Evolutionary conservation across 2,113 vertebrate genomes (phyloP), one percentile per base, ranked within the genome.

Genomic region (Benitochromis conjunctus): DNA sequence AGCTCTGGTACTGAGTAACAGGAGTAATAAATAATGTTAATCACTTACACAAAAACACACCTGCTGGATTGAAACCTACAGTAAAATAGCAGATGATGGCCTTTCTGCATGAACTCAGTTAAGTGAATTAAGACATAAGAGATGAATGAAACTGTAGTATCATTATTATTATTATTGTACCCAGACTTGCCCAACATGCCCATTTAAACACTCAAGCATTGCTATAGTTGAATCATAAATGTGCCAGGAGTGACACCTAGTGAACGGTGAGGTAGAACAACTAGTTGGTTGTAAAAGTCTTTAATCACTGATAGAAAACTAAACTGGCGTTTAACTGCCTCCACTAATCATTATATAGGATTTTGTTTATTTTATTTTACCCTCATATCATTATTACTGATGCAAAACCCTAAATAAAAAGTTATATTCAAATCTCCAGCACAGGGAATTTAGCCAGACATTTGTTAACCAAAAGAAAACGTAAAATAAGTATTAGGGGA

Each of bases 221-320:
- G 19, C 6, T 51, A 8, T 31, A 53, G 2, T 19, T 76, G 26
- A 53, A 76, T 29, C 5, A 74, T 38, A 21, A 7, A 18, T 60
- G 78, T 5, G 12, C 16, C 84, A 89, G 24, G 69, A 89, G 90
- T 85, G 95, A 92, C 94, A 93, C 77, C 93, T 89, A 88, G 92
- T 83, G 93, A 83, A 34, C 19, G 13, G 8, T 24, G 60, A 66
- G 4, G 56, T 4, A 36, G 51, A 77, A 88, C 79, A 88, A 41
- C 26, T 13, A 43, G 18, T 3, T 51, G 69, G 8, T 58, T 85
- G 48, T 29, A 26, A 87, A 82, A 77, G 66, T 21, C 14, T 89
- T 66, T 19, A 78, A 71, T 46, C 74, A 43, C 2, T 36, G 55
- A 24, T 82, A 57, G 6, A 57, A 26, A 57, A 57, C 21, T 18